A percentile compares a stretch with the other conserved stretches of the same genome.
phyloP scores from a whole-genome alignment of 2,113 vertebrate genomes.

The Natator depressus region DNA sequence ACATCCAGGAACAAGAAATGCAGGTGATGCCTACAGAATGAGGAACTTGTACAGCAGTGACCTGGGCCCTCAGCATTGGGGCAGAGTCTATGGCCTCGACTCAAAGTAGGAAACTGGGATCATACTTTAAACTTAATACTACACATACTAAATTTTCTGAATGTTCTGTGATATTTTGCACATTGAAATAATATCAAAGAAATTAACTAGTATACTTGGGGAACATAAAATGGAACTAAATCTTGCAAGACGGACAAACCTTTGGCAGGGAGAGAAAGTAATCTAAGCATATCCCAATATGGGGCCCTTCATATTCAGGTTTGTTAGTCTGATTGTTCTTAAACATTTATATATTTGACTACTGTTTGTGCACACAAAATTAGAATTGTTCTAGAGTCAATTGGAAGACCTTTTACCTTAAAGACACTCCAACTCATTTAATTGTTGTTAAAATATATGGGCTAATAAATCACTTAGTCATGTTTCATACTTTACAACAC shows the following conservation, averaged over 20 bases:
- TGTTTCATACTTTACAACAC: neutral
- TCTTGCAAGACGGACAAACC: neutral
- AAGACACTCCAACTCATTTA: neutral
- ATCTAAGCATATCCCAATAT: accelerated
- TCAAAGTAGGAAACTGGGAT: neutral
- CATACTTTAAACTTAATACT: neutral
- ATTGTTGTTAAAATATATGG: neutral
- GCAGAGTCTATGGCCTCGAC: neutral
- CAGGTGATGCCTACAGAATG: neutral
- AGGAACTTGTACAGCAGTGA: neutral
- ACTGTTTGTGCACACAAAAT: neutral
- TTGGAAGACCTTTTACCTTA: neutral
- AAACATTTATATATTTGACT: neutral
- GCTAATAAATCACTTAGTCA: neutral
- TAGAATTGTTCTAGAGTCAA: neutral
- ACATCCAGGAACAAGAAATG: neutral
- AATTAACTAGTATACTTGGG: neutral
- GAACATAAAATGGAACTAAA: neutral
- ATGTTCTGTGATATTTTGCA: neutral
- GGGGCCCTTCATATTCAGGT: neutral
- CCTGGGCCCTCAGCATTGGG: neutral
- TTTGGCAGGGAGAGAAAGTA: neutral
- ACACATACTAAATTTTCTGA: neutral
- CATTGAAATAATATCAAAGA: neutral
- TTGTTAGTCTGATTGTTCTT: neutral